Evolutionary conservation across 2,113 vertebrate species (phyloP), one percentile per base, ranked within the genome.

Genomic region (Chaenogobius annularis): DNA sequence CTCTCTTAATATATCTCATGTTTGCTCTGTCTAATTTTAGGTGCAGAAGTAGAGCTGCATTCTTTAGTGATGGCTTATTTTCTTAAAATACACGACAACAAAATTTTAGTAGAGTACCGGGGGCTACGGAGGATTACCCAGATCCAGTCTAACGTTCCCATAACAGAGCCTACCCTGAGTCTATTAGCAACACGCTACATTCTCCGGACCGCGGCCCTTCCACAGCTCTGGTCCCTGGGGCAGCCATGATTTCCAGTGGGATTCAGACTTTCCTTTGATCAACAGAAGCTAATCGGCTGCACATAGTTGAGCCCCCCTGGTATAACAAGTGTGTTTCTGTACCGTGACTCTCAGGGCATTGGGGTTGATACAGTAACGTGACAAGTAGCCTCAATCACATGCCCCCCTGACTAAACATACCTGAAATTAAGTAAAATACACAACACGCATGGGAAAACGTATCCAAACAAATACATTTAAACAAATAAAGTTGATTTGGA

Each of bases 241-340:
- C 43, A 4, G 12, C 12, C 17, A 4, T 66, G 44, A 66, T 66
- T 47, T 66, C 64, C 64, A 47, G 9, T 23, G 64, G 43, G 64
- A 66, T 66, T 43, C 64, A 66, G n/a, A 66, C n/a, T n/a, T 47
- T 44, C 43, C 40, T 66, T 66, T 66, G 43, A 66, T 47, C 64
- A 47, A 47, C 43, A 66, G 20, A 66, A 47, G 40, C 64, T 66
- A 23, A 66, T 66, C n/a, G 44, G 5, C 44, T 2, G 40, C 40
- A 22, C 64, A 65, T 65, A 65, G 26, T 22, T 22, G 43, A 23
- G 12, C n/a, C 20, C 64, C 50, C 12, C 20, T 13, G 64, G 40
- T 14, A 23, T 47, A 47, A 66, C n/a, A 15, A 66, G n/a, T 66
- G 64, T 66, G 64, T 66, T 66, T 66, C 10, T 47, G 44, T 43